Percentiles rank a stretch among this genome's conserved stretches.
phyloP scores from a whole-genome alignment of 2,888 invertebrate species.

The Lithophane socia region DNA sequence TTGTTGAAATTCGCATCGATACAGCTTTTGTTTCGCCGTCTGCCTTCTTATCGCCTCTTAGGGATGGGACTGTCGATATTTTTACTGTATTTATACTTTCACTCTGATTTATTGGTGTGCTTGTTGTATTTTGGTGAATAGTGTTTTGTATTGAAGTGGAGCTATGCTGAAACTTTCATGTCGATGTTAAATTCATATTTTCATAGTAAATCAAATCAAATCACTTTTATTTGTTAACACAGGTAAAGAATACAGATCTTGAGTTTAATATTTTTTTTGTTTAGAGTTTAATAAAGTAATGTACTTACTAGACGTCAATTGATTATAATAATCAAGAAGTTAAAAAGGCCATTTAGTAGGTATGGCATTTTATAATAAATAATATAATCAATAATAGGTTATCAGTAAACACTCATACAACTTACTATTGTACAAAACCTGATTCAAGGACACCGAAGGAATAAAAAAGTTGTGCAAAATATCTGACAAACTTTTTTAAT shows the following conservation, averaged over 20 bases:
- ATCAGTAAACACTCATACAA: background rate
- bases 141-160: background rate
- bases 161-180: background rate
- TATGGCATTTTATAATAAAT: background rate
- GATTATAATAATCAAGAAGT: background rate
- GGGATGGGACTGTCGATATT: conserved; percentile 62
- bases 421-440: background rate
- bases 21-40: conserved; percentile 69
- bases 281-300: too few relatives aligned
- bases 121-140: background rate
- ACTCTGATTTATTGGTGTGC: conserved; percentile 48
- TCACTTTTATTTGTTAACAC: too few relatives aligned
- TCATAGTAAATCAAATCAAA: too few relatives aligned
- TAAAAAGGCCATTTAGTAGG: background rate
- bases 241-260: too few relatives aligned
- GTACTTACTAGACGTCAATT: background rate
- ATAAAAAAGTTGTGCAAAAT: background rate
- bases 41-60: conserved; percentile 68
- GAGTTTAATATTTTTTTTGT: too few relatives aligned
- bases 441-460: background rate
- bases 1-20: conserved; percentile 70
- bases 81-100: conserved; percentile 49
- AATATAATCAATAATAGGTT: too few relatives aligned
- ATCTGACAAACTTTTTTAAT: background rate
- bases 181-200: background rate